Evolutionary conservation across 1,140 invertebrate genomes (phyloP).

Genomic region (Plutomurus gul): DNA sequence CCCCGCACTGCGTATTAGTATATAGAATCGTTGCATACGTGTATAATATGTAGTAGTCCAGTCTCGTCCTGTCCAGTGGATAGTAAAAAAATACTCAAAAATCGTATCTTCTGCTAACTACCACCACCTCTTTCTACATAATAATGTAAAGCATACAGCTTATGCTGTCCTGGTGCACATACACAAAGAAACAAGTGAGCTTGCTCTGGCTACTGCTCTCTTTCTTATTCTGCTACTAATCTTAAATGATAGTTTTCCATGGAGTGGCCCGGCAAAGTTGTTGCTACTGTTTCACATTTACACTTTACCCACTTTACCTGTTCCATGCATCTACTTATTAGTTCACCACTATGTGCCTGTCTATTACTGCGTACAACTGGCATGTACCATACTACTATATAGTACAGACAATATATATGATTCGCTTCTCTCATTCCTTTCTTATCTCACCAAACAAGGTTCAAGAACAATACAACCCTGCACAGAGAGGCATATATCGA

Average conservation of each 20-base stretch:
- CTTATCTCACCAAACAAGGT: neutral
- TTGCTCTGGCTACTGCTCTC: neutral
- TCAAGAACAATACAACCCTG: constrained; percentile 7
- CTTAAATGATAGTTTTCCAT: constrained; percentile 28
- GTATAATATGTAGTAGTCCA: neutral
- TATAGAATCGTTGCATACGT: neutral
- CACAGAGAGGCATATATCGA: constrained; percentile 3
- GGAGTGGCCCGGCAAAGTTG: neutral
- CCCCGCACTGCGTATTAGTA: neutral
- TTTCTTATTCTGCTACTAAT: neutral
- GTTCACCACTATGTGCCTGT: too few relatives aligned
- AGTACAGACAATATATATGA: too few relatives aligned
- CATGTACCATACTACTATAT: too few relatives aligned
- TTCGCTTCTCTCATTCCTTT: neutral
- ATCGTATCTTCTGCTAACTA: too few relatives aligned
- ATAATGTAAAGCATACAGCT: too few relatives aligned
- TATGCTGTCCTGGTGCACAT: neutral
- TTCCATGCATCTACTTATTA: neutral
- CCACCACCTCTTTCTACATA: too few relatives aligned
- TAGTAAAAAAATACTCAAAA: too few relatives aligned
- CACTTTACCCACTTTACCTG: neutral
- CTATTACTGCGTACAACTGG: too few relatives aligned
- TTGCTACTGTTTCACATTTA: constrained; percentile 22
- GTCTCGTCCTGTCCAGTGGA: neutral
- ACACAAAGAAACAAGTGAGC: neutral